These are phyloP conservation scores for Lycodopsis pacificus DNA, from an alignment of 2,797 vertebrate species.

Conservation along the genomic window DNA sequence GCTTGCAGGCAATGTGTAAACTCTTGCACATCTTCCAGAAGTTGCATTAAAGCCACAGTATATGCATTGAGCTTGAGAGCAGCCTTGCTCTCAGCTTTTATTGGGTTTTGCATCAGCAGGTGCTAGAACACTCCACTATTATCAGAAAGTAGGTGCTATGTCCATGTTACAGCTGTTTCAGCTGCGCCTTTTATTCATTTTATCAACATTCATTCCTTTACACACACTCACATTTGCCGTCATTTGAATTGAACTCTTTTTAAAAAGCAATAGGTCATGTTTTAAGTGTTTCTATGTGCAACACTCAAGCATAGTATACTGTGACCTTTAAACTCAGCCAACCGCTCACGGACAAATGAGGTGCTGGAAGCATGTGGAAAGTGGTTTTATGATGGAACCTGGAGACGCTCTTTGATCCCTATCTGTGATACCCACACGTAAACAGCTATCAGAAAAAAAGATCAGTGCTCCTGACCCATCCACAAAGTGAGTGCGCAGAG, in stretches of 20 bases:
- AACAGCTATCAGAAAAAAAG: slow-evolving; percentile 45
- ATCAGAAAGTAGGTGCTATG: neutral
- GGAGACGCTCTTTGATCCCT: slow-evolving; percentile 38
- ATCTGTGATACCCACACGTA: slow-evolving; percentile 46
- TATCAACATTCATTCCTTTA: neutral
- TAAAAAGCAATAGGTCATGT: slow-evolving; percentile 5
- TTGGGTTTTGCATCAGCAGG: neutral
- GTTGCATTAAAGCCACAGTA: slow-evolving; percentile 1
- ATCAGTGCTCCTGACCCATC: slow-evolving; percentile 28
- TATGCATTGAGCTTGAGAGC: neutral
- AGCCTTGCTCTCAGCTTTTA: neutral
- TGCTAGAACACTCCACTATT: neutral
- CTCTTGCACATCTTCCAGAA: neutral
- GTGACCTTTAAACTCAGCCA: slow-evolving; percentile 18
- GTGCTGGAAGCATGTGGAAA: slow-evolving; percentile 20
- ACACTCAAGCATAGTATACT: slow-evolving; percentile 8
- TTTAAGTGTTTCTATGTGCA: slow-evolving; percentile 11
- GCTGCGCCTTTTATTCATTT: neutral
- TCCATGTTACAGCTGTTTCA: neutral
- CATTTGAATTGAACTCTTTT: neutral
- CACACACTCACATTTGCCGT: neutral
- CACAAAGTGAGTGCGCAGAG: slow-evolving; percentile 24
- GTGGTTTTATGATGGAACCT: slow-evolving; percentile 41
- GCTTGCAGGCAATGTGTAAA: neutral
- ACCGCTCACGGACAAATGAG: slow-evolving; percentile 27